Conservation (phyloP, 1,140 invertebrate species). For the Pissodes strobi region DNA sequence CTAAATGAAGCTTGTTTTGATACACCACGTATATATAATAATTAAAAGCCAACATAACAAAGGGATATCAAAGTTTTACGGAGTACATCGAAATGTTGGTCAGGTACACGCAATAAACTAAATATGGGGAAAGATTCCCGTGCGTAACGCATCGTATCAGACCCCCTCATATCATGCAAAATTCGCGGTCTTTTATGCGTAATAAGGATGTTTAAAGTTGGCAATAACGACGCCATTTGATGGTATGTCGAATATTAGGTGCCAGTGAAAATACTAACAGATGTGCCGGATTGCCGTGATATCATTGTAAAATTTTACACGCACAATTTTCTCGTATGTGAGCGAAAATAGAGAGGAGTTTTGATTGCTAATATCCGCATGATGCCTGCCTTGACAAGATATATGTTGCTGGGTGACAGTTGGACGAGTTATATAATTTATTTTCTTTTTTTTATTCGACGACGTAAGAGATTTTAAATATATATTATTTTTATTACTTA, state of each 20-base stretch:
- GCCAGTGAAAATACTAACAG: constrained; percentile 22
- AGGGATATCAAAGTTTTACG: too few species aligned
- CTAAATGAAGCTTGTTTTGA: too few species aligned
- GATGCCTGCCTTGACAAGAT: too few species aligned
- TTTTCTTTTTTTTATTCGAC: too few species aligned
- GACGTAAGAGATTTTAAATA: too few species aligned
- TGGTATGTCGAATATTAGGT: constrained; percentile 29
- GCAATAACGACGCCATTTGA: constrained; percentile 14
- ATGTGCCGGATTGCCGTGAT: constrained; percentile 26
- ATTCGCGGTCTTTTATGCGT: constrained; percentile 27
- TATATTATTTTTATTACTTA: too few species aligned
- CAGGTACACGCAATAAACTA: constrained; percentile 23
- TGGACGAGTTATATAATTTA: too few species aligned
- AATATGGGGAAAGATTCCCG: constrained; percentile 17
- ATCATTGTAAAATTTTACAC: constrained; percentile 30
- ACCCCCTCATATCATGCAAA: constrained; percentile 6
- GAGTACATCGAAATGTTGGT: constrained; percentile 17
- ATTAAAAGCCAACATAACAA: too few species aligned
- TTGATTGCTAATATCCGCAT: too few species aligned
- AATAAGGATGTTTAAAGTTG: constrained; percentile 32
- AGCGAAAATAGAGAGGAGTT: constrained; percentile 5
- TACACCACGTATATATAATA: too few species aligned
- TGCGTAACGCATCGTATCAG: constrained; percentile 18
- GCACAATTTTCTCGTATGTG: constrained; percentile 10
- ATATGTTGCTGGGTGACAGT: too few species aligned